A percentile compares a stretch with the other conserved stretches of the same genome.
Evolutionary conservation across 2,113 vertebrate genomes (phyloP).

Genomic region (Romanogobio albipinnatus): DNA sequence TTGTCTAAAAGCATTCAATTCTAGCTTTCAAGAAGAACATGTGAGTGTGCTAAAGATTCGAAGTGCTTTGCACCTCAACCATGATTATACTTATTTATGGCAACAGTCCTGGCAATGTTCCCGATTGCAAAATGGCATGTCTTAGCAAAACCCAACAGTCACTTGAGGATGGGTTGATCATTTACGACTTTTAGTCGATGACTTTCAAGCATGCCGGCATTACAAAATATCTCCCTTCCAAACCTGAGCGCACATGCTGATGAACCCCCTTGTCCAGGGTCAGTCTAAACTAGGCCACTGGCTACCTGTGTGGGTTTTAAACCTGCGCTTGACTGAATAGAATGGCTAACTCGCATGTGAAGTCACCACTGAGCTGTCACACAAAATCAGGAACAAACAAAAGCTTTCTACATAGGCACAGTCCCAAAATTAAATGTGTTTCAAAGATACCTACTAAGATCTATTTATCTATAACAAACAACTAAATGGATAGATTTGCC

Average conservation of each 20-base stretch:
- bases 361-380: slow-evolving; percentile 51
- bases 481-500: neutral
- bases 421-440: no score
- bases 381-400: slow-evolving; percentile 40
- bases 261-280: neutral
- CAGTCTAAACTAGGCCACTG: slow-evolving; percentile 37
- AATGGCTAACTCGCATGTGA: slow-evolving; percentile 39
- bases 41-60: neutral
- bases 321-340: neutral
- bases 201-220: neutral
- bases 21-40: neutral
- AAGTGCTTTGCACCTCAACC: neutral
- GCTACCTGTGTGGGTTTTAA: slow-evolving; percentile 32
- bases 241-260: neutral
- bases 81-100: neutral
- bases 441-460: neutral
- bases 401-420: no score
- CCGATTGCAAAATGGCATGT: neutral
- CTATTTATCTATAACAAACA: neutral
- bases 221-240: neutral
- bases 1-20: neutral
- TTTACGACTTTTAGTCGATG: neutral
- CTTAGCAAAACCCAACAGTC: slow-evolving; percentile 1
- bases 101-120: neutral
- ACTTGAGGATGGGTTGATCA: neutral